A percentile compares a stretch with the other conserved stretches of the same genome.
phyloP scores from a whole-genome alignment of 1,140 invertebrate genomes.

The Chionoecetes opilio region DNA sequence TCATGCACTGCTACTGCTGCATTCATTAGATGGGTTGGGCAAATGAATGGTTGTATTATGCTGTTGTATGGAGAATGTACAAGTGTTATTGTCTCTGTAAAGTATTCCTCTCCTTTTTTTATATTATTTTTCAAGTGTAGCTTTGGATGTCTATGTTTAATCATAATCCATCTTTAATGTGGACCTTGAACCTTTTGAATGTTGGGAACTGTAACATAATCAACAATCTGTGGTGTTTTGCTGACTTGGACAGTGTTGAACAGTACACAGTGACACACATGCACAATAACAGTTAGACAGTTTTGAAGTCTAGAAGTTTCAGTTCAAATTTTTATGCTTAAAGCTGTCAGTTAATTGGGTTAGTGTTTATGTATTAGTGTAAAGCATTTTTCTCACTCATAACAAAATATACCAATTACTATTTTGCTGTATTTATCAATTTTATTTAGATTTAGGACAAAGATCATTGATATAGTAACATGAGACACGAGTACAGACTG shows the following conservation, averaged over 20 bases:
- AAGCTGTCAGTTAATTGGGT: too few relatives aligned
- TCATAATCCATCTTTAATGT: neutral
- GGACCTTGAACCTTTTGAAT: neutral
- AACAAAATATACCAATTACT: neutral
- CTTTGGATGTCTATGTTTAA: too few relatives aligned
- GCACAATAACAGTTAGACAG: too few relatives aligned
- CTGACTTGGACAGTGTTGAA: neutral
- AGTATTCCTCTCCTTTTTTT: neutral
- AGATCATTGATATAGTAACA: neutral
- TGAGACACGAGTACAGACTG: neutral
- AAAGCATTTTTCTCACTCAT: neutral
- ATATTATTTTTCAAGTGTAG: too few relatives aligned
- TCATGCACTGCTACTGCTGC: neutral
- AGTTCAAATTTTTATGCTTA: too few relatives aligned
- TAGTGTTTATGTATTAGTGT: too few relatives aligned
- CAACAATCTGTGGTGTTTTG: neutral
- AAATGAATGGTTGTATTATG: neutral
- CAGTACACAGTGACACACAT: too few relatives aligned
- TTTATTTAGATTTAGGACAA: neutral
- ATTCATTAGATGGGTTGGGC: neutral
- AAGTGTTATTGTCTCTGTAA: neutral
- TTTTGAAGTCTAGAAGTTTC: too few relatives aligned
- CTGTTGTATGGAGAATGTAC: conserved; percentile 17
- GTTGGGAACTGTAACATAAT: neutral
- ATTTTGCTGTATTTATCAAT: neutral